Base-by-base conservation (phyloP, 2,797 vertebrate genomes). In the Enoplosus armatus region DNA sequence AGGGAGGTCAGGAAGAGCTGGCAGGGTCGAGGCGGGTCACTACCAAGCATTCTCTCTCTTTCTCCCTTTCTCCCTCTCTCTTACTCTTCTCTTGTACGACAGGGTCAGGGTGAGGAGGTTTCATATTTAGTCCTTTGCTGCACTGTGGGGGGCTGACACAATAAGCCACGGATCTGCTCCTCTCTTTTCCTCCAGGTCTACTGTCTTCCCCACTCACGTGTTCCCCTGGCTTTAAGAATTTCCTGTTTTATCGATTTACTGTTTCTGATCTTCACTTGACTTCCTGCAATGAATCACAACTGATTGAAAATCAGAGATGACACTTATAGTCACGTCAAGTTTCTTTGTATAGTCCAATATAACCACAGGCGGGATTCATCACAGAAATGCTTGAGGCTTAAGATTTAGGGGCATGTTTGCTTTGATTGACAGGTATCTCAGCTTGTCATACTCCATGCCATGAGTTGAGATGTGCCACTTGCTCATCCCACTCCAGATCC, bases 1-100 rank as follows among this genome's bases (percentile, higher is more conserved):
- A 79, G 92, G 90, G 94, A 96, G 96, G 96, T 96, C 96, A 96
- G 91, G 83, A 94, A 93, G 94, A 96, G 85, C 95, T 94, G 95
- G 94, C 93, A 95, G 94, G 95, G 96, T 96, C 87, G 93, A 91
- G 93, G 89, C 73, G 93, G 95, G 95, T 96, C 95, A 95, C 93
- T 93, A 93, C 89, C 84, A 76, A 90, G 91, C 90, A 94, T 94
- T 94, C 92, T 91, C 88, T 86, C 90, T 85, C 85, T 84, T 75
- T 90, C 81, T 84, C 71, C 37, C 69, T 74, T 22, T 26, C 50
- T 77, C 71, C 77, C 71, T 47, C 71, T 76, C 78, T 59, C 61
- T 80, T 83, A 75, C 79, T 79, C 61, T 41, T 74, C 78, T 86
- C 88, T 87, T 88, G 83, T 87, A 87, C 75, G 82, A 87, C 82